Evolutionary conservation across 2,797 vertebrate genomes (phyloP).

Genomic region (Aldrovandia affinis): DNA sequence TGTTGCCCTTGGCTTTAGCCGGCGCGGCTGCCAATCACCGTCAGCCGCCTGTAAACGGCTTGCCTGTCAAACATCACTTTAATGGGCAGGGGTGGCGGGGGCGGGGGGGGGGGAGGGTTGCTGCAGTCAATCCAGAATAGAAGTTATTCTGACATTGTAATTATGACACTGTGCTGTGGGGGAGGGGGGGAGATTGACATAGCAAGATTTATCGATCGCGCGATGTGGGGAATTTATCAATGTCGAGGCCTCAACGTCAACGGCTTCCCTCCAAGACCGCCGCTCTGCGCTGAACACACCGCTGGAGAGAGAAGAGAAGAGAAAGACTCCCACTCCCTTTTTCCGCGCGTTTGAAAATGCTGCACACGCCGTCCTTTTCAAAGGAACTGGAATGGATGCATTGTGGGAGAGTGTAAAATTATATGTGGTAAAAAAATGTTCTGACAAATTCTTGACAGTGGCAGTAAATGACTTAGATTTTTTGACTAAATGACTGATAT

Average conservation of each 20-base stretch:
- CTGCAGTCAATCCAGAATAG: constrained; percentile 62
- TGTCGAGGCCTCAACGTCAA: constrained; percentile 67
- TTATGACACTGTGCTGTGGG: constrained; percentile 86
- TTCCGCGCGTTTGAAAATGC: constrained; percentile 62
- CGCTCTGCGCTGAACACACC: constrained; percentile 59
- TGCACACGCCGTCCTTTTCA: constrained; percentile 69
- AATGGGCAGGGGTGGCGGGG: constrained; percentile 30
- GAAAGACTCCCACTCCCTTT: not conserved
- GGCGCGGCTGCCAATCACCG: constrained; percentile 84
- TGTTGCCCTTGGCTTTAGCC: constrained; percentile 74
- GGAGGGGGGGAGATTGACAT: constrained; percentile 71
- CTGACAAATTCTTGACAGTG: no score
- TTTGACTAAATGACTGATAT: no score
- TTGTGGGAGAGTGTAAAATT: no score
- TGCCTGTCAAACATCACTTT: constrained; percentile 76
- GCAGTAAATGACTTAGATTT: no score
- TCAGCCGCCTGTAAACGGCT: constrained; percentile 64
- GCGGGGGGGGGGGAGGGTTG: constrained; percentile 35
- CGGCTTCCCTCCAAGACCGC: constrained; percentile 67
- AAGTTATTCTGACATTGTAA: constrained; percentile 93
- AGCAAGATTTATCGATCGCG: constrained; percentile 91
- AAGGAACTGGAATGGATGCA: constrained; percentile 39
- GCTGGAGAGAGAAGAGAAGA: constrained; percentile 37
- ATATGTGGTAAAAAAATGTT: no score
- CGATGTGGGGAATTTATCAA: constrained; percentile 83